Evolutionary conservation across 2,113 vertebrate genomes (phyloP).

Genomic region (Mystacornis crossleyi): DNA sequence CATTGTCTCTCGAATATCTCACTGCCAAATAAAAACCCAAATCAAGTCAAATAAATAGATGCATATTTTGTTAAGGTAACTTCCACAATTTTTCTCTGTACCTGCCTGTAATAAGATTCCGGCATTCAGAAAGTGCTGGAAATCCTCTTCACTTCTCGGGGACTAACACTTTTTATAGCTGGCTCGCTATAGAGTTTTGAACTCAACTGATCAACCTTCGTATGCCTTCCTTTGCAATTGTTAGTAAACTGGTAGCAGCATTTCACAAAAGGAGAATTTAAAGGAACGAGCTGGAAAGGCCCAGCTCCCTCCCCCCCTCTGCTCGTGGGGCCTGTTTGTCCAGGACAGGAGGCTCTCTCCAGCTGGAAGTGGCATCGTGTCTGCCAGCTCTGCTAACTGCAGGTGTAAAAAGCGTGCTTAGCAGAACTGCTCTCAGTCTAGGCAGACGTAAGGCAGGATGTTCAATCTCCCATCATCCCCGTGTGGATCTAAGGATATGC

Average conservation of each 20-base stretch:
- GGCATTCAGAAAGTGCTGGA: conserved; percentile 72
- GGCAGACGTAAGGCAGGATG: conserved; percentile 94
- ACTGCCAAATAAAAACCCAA: conserved; percentile 75
- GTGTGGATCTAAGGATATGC: conserved; percentile 90
- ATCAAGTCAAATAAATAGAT: conserved; percentile 92
- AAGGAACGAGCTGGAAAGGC: conserved; percentile 48
- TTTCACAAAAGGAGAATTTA: conserved; percentile 82
- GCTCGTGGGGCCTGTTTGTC: conserved; percentile 60
- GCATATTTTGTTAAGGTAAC: conserved; percentile 87
- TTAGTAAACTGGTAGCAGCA: conserved; percentile 89
- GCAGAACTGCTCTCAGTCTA: conserved; percentile 83
- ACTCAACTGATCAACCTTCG: conserved; percentile 70
- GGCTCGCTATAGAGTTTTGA: conserved; percentile 77
- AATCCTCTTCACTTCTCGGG: conserved; percentile 64
- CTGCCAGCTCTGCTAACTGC: conserved; percentile 75
- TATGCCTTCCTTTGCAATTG: conserved; percentile 79
- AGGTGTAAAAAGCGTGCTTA: conserved; percentile 74
- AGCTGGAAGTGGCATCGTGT: conserved; percentile 67
- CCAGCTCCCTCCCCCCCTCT: conserved; percentile 60
- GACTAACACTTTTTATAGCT: conserved; percentile 75
- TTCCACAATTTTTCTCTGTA: conserved; percentile 76
- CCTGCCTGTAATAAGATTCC: conserved; percentile 74
- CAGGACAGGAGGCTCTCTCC: conserved; percentile 68
- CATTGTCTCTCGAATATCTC: conserved; percentile 71
- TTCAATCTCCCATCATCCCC: conserved; percentile 90